Evolutionary conservation across 2,888 invertebrate genomes (phyloP).

Genomic region (Cryptus viduatorius): DNA sequence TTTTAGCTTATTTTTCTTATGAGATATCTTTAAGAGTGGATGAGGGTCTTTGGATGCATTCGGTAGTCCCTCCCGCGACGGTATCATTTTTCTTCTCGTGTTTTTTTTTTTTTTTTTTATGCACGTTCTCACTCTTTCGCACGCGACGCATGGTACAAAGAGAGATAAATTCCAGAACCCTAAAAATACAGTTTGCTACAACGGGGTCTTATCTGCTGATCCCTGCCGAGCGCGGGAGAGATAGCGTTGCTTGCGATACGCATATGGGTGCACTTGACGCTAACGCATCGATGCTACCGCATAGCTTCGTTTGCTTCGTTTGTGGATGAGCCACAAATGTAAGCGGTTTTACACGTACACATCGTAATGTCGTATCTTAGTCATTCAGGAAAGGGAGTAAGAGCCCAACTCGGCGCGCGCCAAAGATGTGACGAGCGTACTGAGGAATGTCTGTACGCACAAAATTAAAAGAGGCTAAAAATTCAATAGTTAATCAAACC

Average conservation of each 20-base stretch:
- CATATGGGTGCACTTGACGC: slow-evolving; percentile 77
- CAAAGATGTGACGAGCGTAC: neutral
- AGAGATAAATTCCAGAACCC: slow-evolving; percentile 72
- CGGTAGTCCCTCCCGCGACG: slow-evolving; percentile 60
- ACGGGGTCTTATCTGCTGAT: slow-evolving; percentile 68
- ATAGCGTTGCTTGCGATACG: slow-evolving; percentile 71
- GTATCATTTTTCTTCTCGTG: slow-evolving; percentile 54
- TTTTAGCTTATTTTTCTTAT: slow-evolving; percentile 4
- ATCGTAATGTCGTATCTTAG: neutral
- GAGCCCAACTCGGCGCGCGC: neutral
- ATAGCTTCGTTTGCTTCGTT: neutral
- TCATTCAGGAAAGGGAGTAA: slow-evolving; percentile 10
- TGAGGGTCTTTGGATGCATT: slow-evolving; percentile 32
- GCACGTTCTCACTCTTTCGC: slow-evolving; percentile 13
- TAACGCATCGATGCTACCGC: slow-evolving; percentile 69
- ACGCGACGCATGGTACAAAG: slow-evolving; percentile 36
- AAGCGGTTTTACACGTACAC: slow-evolving; percentile 65
- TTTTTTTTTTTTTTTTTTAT: slow-evolving; percentile 44
- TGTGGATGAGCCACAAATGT: slow-evolving; percentile 71
- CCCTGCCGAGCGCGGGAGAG: slow-evolving; percentile 46
- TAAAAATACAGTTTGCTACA: slow-evolving; percentile 74
- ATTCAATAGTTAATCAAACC: neutral
- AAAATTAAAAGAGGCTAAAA: neutral
- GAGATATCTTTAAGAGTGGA: slow-evolving; percentile 30
- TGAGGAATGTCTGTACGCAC: neutral